A percentile compares a stretch with the other conserved stretches of the same genome.
Evolutionary conservation across 2,113 vertebrate species (phyloP).

Genomic region (Regulus satrapa): DNA sequence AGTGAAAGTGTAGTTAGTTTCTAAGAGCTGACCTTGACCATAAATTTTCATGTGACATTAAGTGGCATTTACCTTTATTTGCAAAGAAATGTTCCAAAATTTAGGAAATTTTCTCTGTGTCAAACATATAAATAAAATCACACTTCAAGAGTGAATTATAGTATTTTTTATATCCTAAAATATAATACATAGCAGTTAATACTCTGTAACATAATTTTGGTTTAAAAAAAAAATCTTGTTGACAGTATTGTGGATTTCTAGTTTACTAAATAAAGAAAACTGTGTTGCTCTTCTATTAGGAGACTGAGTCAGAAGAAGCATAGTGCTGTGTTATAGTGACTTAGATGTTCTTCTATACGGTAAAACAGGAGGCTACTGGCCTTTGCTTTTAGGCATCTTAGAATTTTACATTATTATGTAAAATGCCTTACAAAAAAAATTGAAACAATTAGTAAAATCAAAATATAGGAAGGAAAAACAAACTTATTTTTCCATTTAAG

Average conservation of each 20-base stretch:
- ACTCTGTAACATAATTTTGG: not conserved
- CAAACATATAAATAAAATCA: not conserved
- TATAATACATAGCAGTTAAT: not conserved
- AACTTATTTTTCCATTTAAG: not conserved
- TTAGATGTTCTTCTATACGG: not conserved
- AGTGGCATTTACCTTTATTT: not conserved
- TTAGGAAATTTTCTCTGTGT: not conserved
- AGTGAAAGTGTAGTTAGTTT: not conserved
- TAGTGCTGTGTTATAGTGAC: not conserved
- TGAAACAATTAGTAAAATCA: not conserved
- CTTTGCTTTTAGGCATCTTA: not conserved
- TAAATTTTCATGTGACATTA: not conserved
- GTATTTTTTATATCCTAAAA: not conserved
- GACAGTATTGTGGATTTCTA: not conserved
- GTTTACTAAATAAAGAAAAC: not conserved
- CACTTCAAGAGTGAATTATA: not conserved
- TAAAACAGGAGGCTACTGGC: not conserved
- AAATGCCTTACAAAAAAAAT: not conserved
- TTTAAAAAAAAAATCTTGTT: not conserved
- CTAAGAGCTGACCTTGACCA: not conserved
- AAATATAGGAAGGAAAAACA: not conserved
- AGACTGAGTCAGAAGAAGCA: not conserved
- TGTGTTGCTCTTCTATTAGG: not conserved
- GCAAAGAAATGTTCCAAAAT: not conserved
- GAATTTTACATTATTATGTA: not conserved